Base-by-base conservation (phyloP, 2,888 invertebrate genomes). In the Epistrophella euchroma region DNA sequence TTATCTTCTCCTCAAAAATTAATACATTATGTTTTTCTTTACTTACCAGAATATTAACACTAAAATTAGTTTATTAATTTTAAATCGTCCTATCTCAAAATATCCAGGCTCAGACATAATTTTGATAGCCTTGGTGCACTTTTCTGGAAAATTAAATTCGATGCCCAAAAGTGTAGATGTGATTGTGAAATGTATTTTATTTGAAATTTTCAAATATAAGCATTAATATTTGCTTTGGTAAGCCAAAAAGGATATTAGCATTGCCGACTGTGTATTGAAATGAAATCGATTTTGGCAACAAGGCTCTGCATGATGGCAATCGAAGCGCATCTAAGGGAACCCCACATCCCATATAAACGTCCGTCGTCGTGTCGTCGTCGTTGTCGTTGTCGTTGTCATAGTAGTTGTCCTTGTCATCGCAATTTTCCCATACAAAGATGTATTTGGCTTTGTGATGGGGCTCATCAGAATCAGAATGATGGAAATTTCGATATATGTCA, bases 201-300 rank as follows among this genome's bases (percentile, higher is more conserved):
- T 37, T 58, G 35, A 58, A 58, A 37, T 37, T 58, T 58, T 22
- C 2, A 9, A 58, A 58, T 19, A 58, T 58, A 58, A 58, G 37
- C 35, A 40, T 40, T 40, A 66, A n/a, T 66, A 66, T 79, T 79
- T 79, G 73, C 72, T 66, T 37, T 72, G 64, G 56, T 73, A 28
- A 73, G 32, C 64, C 66, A 68, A 79, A 73, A 55, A 66, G 79
- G 73, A 79, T 72, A 78, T 78, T 71, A 64, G 64, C 64, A 58
- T 70, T 35, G 58, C 58, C 68, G 47, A 22, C 64, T 64, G 25
- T 64, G 64, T 45, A 64, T 64, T 45, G 64, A 45, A 45, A 64
- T 45, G 45, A 32, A 45, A 64, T 64, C 45, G 64, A 64, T 64
- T 45, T 64, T 47, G 64, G 64, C 45, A 40, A 62, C 22, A 62